A percentile compares a stretch with the other conserved stretches of the same genome.
phyloP scores from a whole-genome alignment of 2,797 vertebrate species.

The Babyrousa celebensis region DNA sequence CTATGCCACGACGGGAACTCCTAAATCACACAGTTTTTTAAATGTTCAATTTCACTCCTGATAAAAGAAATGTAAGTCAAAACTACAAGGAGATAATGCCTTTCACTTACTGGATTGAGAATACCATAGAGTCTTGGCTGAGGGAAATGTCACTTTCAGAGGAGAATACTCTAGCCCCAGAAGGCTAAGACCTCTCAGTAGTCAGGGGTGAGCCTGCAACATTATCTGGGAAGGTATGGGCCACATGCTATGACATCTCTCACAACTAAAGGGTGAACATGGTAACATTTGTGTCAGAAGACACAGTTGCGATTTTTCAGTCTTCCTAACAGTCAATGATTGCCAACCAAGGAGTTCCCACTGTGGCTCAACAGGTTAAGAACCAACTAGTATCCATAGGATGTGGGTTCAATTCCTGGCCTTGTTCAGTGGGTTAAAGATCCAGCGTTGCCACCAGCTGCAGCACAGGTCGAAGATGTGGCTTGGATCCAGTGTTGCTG shows the following conservation, averaged over 20 bases:
- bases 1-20: too few relatives aligned
- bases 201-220: not conserved
- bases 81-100: not conserved
- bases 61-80: not conserved
- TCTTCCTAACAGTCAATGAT: not conserved
- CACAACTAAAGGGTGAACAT: not conserved
- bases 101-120: not conserved
- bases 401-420: too few relatives aligned
- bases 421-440: too few relatives aligned
- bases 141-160: not conserved
- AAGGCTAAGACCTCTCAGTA: not conserved
- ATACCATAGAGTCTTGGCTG: not conserved
- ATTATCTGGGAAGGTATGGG: too few relatives aligned
- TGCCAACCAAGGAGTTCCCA: not conserved
- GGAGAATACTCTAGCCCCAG: not conserved
- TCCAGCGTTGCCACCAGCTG: too few relatives aligned
- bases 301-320: not conserved
- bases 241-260: not conserved
- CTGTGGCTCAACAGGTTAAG: too few relatives aligned
- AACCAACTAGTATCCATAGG: too few relatives aligned
- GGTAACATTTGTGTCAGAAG: not conserved
- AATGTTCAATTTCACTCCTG: not conserved
- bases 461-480: too few relatives aligned
- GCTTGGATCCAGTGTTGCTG: too few relatives aligned
- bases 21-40: not conserved